Evolutionary conservation across 53 echinoderm and acorn worm genomes (phyloP), one percentile per base, ranked within the genome.

Genomic region (Patiria pectinifera): DNA sequence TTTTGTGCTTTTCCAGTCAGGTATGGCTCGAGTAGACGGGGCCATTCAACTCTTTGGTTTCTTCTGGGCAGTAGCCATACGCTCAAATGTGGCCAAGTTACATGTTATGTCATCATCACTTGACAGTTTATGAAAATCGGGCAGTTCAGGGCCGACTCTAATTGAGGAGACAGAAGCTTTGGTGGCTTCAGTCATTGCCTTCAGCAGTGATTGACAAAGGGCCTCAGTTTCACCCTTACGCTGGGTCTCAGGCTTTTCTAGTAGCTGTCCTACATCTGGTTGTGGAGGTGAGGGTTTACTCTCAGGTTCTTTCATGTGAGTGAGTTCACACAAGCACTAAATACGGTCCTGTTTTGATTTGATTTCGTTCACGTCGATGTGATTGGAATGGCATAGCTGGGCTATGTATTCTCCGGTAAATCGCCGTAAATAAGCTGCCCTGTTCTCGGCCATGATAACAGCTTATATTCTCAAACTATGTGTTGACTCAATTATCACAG

Each of bases 61-160:
- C n/a, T n/a, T n/a, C n/a, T n/a, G n/a, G n/a, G n/a, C n/a, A n/a
- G n/a, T n/a, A n/a, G n/a, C n/a, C n/a, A n/a, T n/a, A n/a, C n/a
- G n/a, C n/a, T n/a, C n/a, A n/a, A n/a, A n/a, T n/a, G n/a, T n/a
- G n/a, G n/a, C n/a, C n/a, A 84, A 25, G 62, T 84, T 26, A 15
- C 84, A 66, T 63, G 84, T 62, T 12, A 84, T 82, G 24, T 82
- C 82, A 24, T 82, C 82, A 59, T 84, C 84, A 1, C 35, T 35
- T 22, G 63, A 61, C n/a, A 84, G 44, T 7, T 84, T 84, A 18
- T 84, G 69, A 18, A 83, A 84, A 84, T 84, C 84, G 25, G 84
- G 84, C 63, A 62, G 45, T 25, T 84, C 66, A 44, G 84, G 84
- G 63, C 66, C 84, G 23, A 84, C 66, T 84, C 84, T 60, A 23